These are phyloP conservation scores for Lampris megalopsis DNA, from an alignment of 2,113 vertebrate genomes.

Conservation along the genomic window DNA sequence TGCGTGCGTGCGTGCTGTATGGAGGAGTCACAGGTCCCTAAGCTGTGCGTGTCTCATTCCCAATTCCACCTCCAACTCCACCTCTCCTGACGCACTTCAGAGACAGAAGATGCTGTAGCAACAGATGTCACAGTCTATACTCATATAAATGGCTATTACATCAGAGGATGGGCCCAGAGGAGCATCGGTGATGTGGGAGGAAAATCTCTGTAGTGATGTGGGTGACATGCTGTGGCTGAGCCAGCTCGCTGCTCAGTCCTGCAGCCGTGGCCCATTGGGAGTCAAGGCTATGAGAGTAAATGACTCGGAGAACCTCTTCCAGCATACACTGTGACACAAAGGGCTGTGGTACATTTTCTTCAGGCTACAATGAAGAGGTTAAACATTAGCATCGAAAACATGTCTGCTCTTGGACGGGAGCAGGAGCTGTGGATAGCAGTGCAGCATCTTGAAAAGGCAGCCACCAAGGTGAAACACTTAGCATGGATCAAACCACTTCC, in stretches of 20 bases:
- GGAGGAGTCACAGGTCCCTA: neutral
- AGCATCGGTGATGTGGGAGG: too few species aligned
- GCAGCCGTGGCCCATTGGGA: too few species aligned
- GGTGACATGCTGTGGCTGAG: too few species aligned
- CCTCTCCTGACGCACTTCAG: neutral
- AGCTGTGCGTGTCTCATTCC: neutral
- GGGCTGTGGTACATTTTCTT: neutral
- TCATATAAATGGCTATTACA: neutral
- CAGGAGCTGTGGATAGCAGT: slow-evolving; percentile 41
- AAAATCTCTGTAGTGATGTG: too few species aligned
- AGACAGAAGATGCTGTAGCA: neutral
- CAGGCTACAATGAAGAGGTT: slow-evolving; percentile 11
- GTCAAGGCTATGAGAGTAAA: too few species aligned
- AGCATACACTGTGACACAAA: neutral
- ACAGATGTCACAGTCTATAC: neutral
- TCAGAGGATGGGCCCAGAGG: too few species aligned
- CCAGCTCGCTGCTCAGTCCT: too few species aligned
- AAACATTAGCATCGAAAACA: neutral
- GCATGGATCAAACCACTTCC: too few species aligned
- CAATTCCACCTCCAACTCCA: neutral
- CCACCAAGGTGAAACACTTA: too few species aligned
- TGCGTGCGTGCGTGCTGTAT: too few species aligned
- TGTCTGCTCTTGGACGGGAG: slow-evolving; percentile 21
- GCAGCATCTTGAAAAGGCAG: neutral
- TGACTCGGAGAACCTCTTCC: neutral